phyloP scores from a whole-genome alignment of 35 echinoderm and acorn worm species.

The Heliocidaris erythrogramma region DNA sequence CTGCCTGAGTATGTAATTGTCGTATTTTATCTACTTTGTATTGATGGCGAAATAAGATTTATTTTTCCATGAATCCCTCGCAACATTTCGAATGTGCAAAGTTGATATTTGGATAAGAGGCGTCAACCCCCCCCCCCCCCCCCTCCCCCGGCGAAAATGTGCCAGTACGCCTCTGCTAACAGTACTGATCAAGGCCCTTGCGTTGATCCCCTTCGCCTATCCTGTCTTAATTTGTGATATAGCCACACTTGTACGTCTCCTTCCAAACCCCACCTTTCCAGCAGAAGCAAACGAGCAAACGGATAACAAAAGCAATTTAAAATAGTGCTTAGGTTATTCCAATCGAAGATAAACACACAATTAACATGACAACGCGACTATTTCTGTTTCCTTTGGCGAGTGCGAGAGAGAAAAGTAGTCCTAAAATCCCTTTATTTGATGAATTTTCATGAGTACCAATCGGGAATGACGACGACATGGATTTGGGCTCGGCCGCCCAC shows the following conservation, averaged over 20 bases:
- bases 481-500: conserved; percentile 26
- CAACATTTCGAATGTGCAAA: too few species aligned
- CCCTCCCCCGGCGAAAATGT: too few species aligned
- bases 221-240: neutral
- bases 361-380: conserved; percentile 23
- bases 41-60: too few species aligned
- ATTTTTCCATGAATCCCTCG: too few species aligned
- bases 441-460: conserved; percentile 47
- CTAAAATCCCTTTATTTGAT: conserved; percentile 43
- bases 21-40: too few species aligned
- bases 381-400: conserved; percentile 28
- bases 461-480: conserved; percentile 11
- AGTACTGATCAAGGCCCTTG: neutral
- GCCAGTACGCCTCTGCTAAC: too few species aligned
- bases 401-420: conserved; percentile 6
- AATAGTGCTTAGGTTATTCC: conserved; percentile 21
- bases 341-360: conserved; percentile 27
- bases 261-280: neutral
- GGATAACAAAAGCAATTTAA: conserved; percentile 18
- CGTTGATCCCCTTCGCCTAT: neutral
- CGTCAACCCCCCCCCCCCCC: too few species aligned
- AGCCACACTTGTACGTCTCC: neutral
- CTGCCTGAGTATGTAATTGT: too few species aligned
- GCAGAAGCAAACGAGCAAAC: neutral
- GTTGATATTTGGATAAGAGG: too few species aligned